Percentiles rank a stretch among this genome's conserved stretches.
phyloP scores from a whole-genome alignment of 2,797 vertebrate genomes.

The Syndactyla subalaris region DNA sequence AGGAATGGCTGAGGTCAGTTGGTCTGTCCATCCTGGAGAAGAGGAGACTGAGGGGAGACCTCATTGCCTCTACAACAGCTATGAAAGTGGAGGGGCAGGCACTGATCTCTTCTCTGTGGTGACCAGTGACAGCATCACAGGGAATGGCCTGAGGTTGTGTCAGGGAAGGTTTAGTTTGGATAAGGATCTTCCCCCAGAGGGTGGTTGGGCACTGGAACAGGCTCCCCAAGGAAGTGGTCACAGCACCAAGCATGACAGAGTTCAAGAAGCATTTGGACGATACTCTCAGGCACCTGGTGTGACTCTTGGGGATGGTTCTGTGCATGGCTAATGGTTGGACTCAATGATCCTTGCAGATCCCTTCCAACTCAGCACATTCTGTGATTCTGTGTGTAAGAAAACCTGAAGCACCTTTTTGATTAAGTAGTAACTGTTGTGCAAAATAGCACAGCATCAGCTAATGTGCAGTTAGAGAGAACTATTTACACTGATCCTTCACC shows the following conservation, averaged over 20 bases:
- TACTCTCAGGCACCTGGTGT: not conserved
- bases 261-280: not conserved
- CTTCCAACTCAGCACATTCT: not conserved
- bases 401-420: not conserved
- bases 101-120: not conserved
- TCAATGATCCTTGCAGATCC: not conserved
- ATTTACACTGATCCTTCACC: not conserved
- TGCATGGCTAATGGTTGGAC: not conserved
- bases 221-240: not conserved
- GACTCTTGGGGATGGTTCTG: not conserved
- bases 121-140: not conserved
- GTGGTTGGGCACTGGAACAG: not conserved
- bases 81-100: not conserved
- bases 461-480: not conserved
- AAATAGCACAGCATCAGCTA: not conserved
- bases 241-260: not conserved
- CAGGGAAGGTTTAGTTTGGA: not conserved
- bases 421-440: not conserved
- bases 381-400: not conserved
- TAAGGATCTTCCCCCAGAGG: not conserved
- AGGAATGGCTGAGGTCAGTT: not conserved
- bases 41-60: not conserved
- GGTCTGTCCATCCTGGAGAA: not conserved
- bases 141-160: not conserved
- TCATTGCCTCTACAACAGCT: not conserved